A percentile compares a stretch with the other conserved stretches of the same genome.
Conservation (phyloP, 2,888 invertebrate species). For the Tiliacea aurago region DNA sequence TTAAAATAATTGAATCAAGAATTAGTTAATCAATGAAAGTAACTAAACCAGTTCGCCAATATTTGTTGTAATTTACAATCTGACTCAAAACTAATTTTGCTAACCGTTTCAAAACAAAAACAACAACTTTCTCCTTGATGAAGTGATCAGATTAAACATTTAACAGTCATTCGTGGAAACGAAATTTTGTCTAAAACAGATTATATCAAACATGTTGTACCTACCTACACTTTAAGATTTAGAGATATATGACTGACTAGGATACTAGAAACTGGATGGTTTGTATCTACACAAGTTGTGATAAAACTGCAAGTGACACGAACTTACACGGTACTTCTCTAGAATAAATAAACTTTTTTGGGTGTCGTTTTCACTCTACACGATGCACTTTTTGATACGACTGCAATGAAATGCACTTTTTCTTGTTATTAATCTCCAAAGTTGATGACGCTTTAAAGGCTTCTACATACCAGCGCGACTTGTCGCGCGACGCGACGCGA, state of each 20-base stretch:
- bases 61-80: background rate
- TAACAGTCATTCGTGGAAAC: slow-evolving; percentile 18
- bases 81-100: background rate
- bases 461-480: too few relatives aligned
- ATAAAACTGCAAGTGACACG: slow-evolving; percentile 38
- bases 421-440: background rate
- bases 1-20: slow-evolving; percentile 4
- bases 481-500: too few relatives aligned
- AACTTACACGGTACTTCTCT: slow-evolving; percentile 8
- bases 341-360: slow-evolving; percentile 19
- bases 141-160: slow-evolving; percentile 40
- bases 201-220: slow-evolving; percentile 23
- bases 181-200: slow-evolving; percentile 35
- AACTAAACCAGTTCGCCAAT: background rate
- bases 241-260: slow-evolving; percentile 29
- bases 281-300: slow-evolving; percentile 12
- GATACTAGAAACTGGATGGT: slow-evolving; percentile 23
- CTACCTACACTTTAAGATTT: slow-evolving; percentile 43
- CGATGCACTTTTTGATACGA: slow-evolving; percentile 3
- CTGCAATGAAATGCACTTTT: background rate
- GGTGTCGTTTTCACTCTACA: background rate
- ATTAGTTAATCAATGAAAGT: background rate
- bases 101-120: slow-evolving; percentile 35
- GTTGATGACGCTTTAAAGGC: too few relatives aligned
- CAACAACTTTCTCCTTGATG: slow-evolving; percentile 52